phyloP scores from a whole-genome alignment of 2,888 invertebrate genomes.

The Cephus runcator region DNA sequence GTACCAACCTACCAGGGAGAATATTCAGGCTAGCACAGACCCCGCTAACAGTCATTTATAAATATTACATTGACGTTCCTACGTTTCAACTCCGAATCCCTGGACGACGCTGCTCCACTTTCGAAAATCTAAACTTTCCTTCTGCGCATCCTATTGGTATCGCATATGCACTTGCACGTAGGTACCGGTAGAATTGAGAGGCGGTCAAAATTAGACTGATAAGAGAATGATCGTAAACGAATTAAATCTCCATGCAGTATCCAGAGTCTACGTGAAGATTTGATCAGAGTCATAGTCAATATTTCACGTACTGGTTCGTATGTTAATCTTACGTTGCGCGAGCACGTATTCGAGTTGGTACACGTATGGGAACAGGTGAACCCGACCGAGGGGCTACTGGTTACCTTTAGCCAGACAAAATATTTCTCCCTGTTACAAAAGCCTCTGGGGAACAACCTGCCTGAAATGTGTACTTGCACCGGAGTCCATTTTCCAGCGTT shows the following conservation, averaged over 20 bases:
- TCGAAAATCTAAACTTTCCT: background rate
- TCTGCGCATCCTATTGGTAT: background rate
- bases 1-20: slow-evolving; percentile 31
- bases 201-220: background rate
- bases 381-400: slow-evolving; percentile 25
- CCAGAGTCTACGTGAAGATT: background rate
- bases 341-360: background rate
- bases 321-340: background rate
- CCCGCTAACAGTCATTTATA: slow-evolving; percentile 52
- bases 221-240: background rate
- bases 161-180: background rate
- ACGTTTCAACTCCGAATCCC: background rate
- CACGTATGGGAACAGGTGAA: background rate
- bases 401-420: slow-evolving; percentile 50
- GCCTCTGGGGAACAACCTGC: slow-evolving; percentile 43
- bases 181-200: background rate
- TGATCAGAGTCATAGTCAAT: background rate
- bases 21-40: slow-evolving; percentile 40
- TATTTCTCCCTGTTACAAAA: slow-evolving; percentile 47
- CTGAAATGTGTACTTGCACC: slow-evolving; percentile 20
- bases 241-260: background rate
- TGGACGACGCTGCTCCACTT: background rate
- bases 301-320: background rate
- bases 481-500: background rate
- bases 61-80: slow-evolving; percentile 51